Base-by-base conservation (phyloP, 2,113 vertebrate genomes). In the Ageneiosus marmoratus region DNA sequence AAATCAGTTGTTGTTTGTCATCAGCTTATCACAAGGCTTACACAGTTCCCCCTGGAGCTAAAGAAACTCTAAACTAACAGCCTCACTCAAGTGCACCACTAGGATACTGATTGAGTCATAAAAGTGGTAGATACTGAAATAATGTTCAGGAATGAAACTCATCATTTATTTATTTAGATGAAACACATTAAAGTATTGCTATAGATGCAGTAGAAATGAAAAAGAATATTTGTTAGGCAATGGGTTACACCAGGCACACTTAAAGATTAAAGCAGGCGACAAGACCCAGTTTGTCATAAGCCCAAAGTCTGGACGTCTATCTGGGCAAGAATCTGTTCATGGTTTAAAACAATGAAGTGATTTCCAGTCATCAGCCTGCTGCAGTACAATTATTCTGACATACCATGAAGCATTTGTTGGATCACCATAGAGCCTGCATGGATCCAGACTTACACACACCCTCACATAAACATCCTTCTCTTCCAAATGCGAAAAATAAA, bases 381-480 rank as follows among this genome's bases (percentile, higher is more conserved):
- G 63, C 48, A 70, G 79, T n/a, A 79, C 77, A 69, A 80, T 80
- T 69, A n/a, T 29, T 53, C 4, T 69, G 79, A 69, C 62, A 80
- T 69, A 63, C 78, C 78, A 79, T 51, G 79, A 34, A 41, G 48
- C 62, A 69, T 69, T 41, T 81, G 34, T 46, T 46, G 9, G 51
- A 46, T 41, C 34, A 20, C 34, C 10, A 44, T 81, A 58, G 18
- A 72, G 65, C 65, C 34, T 72, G 37, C 11, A 29, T 11, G 8
- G 51, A 34, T 81, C 34, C 65, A 58, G 34, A 29, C 34, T 9
- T n/a, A 58, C 51, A 81, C 79, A 80, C 79, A 56, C 51, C 63
- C 63, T 46, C 3, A 81, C 46, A 20, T 34, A 56, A 70, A 70
- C 50, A 80, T 55, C 12, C 79, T 37, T 48, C 46, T 12, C 62